phyloP scores from a whole-genome alignment of 2,888 invertebrate species.

The Corythucha ciliata region DNA sequence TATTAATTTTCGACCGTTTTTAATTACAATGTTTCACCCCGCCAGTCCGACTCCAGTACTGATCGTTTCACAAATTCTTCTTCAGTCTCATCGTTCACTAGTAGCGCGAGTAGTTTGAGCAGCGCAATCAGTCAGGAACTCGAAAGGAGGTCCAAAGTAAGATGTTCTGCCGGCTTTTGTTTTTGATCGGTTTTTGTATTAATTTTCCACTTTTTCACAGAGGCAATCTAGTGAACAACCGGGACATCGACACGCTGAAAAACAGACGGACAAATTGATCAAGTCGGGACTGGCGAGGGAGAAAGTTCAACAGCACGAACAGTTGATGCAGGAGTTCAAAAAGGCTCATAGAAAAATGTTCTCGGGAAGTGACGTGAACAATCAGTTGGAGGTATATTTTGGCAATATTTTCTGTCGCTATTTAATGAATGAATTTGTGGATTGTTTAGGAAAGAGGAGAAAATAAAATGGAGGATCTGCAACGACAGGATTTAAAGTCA shows the following conservation, averaged over 20 bases:
- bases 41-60: conserved; percentile 31
- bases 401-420: no score
- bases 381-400: no score
- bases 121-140: conserved; percentile 63
- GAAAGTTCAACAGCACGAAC: conserved; percentile 59
- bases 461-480: no score
- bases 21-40: no score
- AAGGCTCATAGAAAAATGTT: conserved; percentile 84
- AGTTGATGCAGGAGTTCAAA: conserved; percentile 82
- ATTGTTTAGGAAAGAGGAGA: no score
- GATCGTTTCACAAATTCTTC: conserved; percentile 33
- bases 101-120: conserved; percentile 48
- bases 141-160: conserved; percentile 57
- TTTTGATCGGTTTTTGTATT: no score
- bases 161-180: no score
- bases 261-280: conserved; percentile 34
- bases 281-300: conserved; percentile 45
- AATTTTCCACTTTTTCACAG: conserved; percentile 9
- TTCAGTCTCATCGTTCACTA: conserved; percentile 33
- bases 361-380: conserved; percentile 26
- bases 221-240: no score
- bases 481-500: no score
- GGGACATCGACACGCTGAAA: background rate
- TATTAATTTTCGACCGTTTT: no score
- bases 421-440: no score